Evolutionary conservation across 2,888 invertebrate species (phyloP), one percentile per base, ranked within the genome.

Genomic region (Drosophila setosimentum): DNA sequence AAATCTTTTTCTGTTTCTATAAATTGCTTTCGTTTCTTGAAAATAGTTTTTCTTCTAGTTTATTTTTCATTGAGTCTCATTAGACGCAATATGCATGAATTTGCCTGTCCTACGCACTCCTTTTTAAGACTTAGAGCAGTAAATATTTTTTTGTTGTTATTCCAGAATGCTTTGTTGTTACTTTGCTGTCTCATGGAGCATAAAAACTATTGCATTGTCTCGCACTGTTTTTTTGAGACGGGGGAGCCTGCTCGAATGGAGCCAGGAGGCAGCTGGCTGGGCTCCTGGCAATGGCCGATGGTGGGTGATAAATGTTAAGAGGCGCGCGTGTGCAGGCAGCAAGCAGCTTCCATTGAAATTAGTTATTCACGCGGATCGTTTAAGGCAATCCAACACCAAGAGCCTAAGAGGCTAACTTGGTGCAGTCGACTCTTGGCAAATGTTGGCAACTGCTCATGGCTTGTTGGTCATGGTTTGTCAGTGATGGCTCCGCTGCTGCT

Each of bases 341-440:
- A 58, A 70, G 77, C 80, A 87, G 86, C 84, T 90, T 89, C 92
- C 87, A 91, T 92, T 91, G 89, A 91, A 92, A 92, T 92, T 92
- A 92, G 92, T 92, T 92, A 92, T 92, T 92, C 92, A 92, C 92
- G 92, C 92, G 92, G 92, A 91, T 89, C 91, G 85, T 87, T 91
- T 89, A 88, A 88, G 91, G 87, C 91, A 91, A 90, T 86, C 82
- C 90, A 91, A 89, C 89, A 88, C 80, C 82, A 69, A 71, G 68
- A 54, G 63, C 70, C 72, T 68, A 8, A 24, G 24, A 45, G 13
- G 37, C 55, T 11, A n/a, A 7, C 80, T 70, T 70, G 58, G 54
- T 21, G 51, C 55, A 61, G 21, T 35, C 42, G 71, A 50, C 63
- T 66, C 18, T 37, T 37, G 75, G 53, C 60, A 60, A 50, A 35